Evolutionary conservation across 2,888 invertebrate genomes (phyloP).

Genomic region (Phengaris alcon): DNA sequence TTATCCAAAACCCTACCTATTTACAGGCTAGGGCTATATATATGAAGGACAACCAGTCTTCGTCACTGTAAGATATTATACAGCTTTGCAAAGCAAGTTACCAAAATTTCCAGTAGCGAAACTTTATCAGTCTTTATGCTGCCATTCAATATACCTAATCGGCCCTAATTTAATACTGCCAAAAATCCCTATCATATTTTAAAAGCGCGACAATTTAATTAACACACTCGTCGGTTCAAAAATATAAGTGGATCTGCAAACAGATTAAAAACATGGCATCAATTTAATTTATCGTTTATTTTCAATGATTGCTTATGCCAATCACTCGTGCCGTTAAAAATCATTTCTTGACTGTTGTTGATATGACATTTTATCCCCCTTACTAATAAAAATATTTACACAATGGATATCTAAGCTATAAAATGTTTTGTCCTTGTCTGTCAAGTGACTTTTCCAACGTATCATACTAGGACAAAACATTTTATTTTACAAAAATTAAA

Average conservation of each 20-base stretch:
- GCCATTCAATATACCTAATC: neutral
- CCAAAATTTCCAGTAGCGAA: neutral
- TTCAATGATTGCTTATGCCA: neutral
- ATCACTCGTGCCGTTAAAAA: neutral
- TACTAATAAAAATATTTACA: no score
- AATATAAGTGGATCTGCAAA: slow-evolving; percentile 3
- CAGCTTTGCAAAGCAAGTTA: neutral
- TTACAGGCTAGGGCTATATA: no score
- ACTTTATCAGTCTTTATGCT: neutral
- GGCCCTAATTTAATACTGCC: neutral
- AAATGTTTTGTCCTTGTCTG: no score
- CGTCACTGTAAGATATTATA: neutral
- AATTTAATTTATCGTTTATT: slow-evolving; percentile 6
- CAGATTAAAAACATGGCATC: slow-evolving; percentile 7
- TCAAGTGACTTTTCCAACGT: no score
- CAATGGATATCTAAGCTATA: no score
- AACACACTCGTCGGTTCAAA: neutral
- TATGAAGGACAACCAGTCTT: no score
- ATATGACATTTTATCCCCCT: neutral
- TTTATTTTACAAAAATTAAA: no score
- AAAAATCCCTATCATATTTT: neutral
- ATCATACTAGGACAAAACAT: no score
- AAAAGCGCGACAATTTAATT: slow-evolving; percentile 2
- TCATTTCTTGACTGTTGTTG: neutral
- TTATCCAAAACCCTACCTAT: no score